These are phyloP conservation scores for Uromys caudimaculatus DNA, from an alignment of 2,797 vertebrate species.

Conservation along the genomic window DNA sequence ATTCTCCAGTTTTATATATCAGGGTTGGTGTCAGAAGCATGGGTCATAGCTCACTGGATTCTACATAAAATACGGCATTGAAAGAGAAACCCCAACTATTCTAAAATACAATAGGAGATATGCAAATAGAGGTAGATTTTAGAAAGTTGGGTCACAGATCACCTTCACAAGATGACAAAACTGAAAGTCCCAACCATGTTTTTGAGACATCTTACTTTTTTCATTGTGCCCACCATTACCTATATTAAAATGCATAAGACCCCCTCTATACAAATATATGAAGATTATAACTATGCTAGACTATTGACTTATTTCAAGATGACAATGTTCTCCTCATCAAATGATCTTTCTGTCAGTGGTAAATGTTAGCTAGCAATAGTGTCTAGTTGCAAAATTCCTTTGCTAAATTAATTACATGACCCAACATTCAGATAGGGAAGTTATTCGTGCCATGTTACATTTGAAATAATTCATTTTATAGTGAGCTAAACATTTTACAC, in stretches of 20 bases:
- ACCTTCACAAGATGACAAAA: not conserved
- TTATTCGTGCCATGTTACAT: not conserved
- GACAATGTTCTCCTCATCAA: slow-evolving; percentile 62
- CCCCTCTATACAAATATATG: not conserved
- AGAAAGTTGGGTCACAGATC: slow-evolving; percentile 17
- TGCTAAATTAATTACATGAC: slow-evolving; percentile 60
- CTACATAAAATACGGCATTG: not conserved
- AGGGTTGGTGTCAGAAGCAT: not conserved
- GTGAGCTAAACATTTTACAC: not conserved
- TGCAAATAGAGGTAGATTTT: slow-evolving; percentile 29
- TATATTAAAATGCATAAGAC: slow-evolving; percentile 47
- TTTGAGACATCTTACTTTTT: slow-evolving; percentile 43
- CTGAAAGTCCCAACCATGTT: not conserved
- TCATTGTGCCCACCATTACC: slow-evolving; percentile 37
- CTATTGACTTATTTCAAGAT: slow-evolving; percentile 78
- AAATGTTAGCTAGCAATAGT: slow-evolving; percentile 62
- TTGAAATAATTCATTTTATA: slow-evolving; percentile 46
- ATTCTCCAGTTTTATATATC: not conserved
- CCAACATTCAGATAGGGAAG: slow-evolving; percentile 29
- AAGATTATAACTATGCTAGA: slow-evolving; percentile 48
- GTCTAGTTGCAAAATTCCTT: slow-evolving; percentile 67
- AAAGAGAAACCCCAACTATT: slow-evolving; percentile 46
- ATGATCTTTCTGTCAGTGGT: slow-evolving; percentile 67
- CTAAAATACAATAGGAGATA: slow-evolving; percentile 16
- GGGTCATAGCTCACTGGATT: not conserved